Base-by-base conservation (phyloP, 2,888 invertebrate genomes). In the Physocephala rufipes region DNA sequence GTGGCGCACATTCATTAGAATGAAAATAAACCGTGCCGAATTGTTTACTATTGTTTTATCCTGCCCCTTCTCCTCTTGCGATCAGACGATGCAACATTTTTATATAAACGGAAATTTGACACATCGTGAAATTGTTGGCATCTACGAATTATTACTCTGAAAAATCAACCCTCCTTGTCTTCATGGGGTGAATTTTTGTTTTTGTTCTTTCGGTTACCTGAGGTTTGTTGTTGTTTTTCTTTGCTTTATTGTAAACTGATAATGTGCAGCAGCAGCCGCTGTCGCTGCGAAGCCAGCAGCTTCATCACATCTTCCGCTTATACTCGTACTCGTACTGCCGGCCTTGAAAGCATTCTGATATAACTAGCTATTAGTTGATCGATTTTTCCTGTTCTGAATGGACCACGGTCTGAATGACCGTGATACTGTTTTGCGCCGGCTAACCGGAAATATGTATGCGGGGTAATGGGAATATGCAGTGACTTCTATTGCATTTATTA, bases 21-120 rank as follows among this genome's bases (percentile, higher is more conserved):
- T 19, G 47, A 67, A 21, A 59, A 61, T 59, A 59, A 67, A 67
- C 67, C 67, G 61, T 67, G 61, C 7, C 61, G 59, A 67, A 67
- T 59, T 36, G 30, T 45, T 45, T 21, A 9, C 28, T 4, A 26
- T 15, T 13, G 58, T 58, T 58, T 13, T n/a, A n/a, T n/a, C n/a
- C n/a, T n/a, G n/a, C n/a, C n/a, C n/a, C 36, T 36, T 36, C 36
- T n/a, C 45, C n/a, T 65, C 24, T 16, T 16, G 2, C 65, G 30
- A 36, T 53, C 65, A n/a, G n/a, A 7, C 36, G 36, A 36, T 66
- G 53, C 65, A n/a, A n/a, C n/a, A 66, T n/a, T 51, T 51, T 36
- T 21, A 24, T 53, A 53, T 53, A 58, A 58, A 7, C 15, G 58
- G 58, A 53, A 19, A 47, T 64, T 49, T 49, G n/a, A 36, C 36